Percentiles rank a stretch among this genome's conserved stretches.
These are phyloP conservation scores for Metopolophium dirhodum DNA, from an alignment of 1,140 invertebrate species.

Conservation along the genomic window DNA sequence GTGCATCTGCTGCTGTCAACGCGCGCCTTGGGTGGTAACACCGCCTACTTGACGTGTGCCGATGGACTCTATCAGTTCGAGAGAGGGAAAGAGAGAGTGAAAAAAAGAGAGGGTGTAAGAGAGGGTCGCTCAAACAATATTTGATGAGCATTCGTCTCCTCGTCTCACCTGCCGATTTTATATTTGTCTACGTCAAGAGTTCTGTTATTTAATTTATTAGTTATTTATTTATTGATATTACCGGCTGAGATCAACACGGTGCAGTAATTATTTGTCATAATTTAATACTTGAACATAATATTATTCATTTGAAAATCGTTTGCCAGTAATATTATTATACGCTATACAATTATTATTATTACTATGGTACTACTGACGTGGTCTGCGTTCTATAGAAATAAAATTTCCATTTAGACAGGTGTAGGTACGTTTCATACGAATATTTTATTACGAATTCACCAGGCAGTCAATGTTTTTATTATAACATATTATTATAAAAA, in stretches of 20 bases:
- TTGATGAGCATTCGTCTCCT: neutral
- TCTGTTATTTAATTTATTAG: neutral
- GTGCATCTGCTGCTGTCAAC: conserved; percentile 13
- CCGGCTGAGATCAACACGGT: too few species aligned
- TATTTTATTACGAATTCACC: too few species aligned
- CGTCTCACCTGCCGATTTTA: neutral
- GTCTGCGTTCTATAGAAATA: too few species aligned
- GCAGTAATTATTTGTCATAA: too few species aligned
- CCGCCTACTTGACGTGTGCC: neutral
- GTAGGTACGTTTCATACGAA: too few species aligned
- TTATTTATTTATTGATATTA: neutral
- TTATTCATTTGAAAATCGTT: too few species aligned
- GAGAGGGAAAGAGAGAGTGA: neutral
- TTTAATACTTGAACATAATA: too few species aligned
- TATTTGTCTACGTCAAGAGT: neutral
- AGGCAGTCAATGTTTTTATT: too few species aligned
- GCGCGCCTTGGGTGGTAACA: conserved; percentile 28
- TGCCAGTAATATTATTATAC: too few species aligned
- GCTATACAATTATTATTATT: too few species aligned
- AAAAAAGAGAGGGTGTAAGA: neutral
- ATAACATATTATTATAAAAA: neutral
- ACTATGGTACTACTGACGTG: too few species aligned
- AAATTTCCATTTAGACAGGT: too few species aligned
- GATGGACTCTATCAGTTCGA: neutral
- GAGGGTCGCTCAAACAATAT: neutral